Conservation (phyloP, 2,888 invertebrate genomes). For the Chrysodeixis includens region DNA sequence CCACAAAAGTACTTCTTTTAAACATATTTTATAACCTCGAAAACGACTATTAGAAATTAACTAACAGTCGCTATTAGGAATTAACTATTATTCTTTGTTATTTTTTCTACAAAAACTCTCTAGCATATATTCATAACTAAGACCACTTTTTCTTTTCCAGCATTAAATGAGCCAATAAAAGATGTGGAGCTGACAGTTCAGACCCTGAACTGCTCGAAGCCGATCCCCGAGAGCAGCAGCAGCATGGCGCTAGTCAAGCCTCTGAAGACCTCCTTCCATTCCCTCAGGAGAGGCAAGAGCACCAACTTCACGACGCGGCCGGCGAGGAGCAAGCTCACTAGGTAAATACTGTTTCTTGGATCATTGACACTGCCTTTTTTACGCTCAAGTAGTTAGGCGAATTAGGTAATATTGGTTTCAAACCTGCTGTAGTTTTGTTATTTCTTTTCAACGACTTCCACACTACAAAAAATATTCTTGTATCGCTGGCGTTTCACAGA, state of each 20-base stretch:
- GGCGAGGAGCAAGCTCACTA: conserved; percentile 81
- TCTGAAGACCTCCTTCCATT: conserved; percentile 81
- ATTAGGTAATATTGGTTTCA: background rate
- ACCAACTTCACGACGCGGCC: conserved; percentile 72
- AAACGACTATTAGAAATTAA: too few relatives aligned
- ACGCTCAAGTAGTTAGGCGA: background rate
- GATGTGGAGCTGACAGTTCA: conserved; percentile 97
- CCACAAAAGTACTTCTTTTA: too few relatives aligned
- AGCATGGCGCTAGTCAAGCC: conserved; percentile 75
- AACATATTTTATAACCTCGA: too few relatives aligned
- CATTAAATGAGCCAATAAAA: conserved; percentile 93
- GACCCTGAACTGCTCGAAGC: conserved; percentile 92
- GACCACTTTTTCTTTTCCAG: conserved; percentile 76
- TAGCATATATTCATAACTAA: background rate
- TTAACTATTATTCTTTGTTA: too few relatives aligned
- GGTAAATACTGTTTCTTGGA: conserved; percentile 64
- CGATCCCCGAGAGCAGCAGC: conserved; percentile 78
- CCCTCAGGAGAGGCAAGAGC: conserved; percentile 78
- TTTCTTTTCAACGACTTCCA: background rate
- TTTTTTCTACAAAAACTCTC: too few relatives aligned
- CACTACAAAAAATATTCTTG: too few relatives aligned
- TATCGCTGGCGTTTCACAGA: too few relatives aligned
- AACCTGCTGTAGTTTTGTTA: background rate
- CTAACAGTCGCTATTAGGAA: too few relatives aligned
- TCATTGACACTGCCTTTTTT: conserved; percentile 8